Percentiles rank a stretch among this genome's conserved stretches.
Conservation (phyloP, 2,888 invertebrate genomes). For the Drosophila monieri region DNA sequence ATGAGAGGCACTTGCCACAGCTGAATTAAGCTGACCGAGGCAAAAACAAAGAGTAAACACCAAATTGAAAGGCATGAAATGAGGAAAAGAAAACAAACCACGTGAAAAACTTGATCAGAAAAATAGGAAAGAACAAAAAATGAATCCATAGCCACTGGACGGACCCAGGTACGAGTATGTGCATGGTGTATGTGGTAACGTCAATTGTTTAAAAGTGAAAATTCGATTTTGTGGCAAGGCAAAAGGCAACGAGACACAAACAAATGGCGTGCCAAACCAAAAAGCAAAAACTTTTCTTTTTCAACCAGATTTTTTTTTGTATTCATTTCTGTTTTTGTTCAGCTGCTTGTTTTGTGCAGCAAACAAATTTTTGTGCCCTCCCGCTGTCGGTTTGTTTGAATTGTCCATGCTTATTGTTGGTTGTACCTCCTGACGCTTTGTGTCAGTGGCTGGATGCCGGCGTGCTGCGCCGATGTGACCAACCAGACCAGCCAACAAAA, state of each 20-base stretch:
- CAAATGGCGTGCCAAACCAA: conserved; percentile 67
- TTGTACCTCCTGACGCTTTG: conserved; percentile 63
- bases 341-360: conserved; percentile 28
- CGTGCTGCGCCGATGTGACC: conserved; percentile 43
- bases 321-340: conserved; percentile 6
- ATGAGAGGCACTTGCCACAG: conserved; percentile 32
- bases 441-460: conserved; percentile 59
- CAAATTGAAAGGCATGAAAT: conserved; percentile 64
- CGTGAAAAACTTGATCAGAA: conserved; percentile 20
- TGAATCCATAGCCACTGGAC: conserved; percentile 1
- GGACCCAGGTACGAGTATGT: conserved; percentile 27
- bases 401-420: conserved; percentile 53
- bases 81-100: conserved; percentile 37
- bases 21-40: conserved; percentile 51
- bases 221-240: conserved; percentile 80
- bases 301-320: conserved; percentile 29
- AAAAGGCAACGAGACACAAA: conserved; percentile 46
- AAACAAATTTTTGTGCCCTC: conserved; percentile 50
- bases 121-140: background rate
- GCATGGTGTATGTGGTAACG: conserved; percentile 59
- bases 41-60: conserved; percentile 50
- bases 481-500: conserved; percentile 45
- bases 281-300: conserved; percentile 50
- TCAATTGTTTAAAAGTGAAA: conserved; percentile 81
- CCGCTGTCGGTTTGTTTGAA: conserved; percentile 54